Base-by-base conservation (phyloP, 2,113 vertebrate species). In the Gobius niger region DNA sequence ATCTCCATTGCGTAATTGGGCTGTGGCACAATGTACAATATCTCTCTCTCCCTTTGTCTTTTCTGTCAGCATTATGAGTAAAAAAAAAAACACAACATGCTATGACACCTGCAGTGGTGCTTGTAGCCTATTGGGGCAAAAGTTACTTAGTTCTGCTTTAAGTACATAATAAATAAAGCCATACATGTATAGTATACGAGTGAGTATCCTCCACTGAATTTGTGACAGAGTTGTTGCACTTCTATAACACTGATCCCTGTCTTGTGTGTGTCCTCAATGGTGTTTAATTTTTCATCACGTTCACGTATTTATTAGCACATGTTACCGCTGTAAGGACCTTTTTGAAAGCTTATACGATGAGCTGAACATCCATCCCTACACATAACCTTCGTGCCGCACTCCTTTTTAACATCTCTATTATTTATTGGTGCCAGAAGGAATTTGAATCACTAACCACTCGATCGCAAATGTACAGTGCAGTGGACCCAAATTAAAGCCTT, bases 251-350 rank as follows among this genome's bases (percentile, higher is more conserved):
- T 14, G 0, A 40, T 66, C 6, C 61, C 18, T 10, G 47, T 65
- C 51, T 34, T 19, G 2, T 54, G 78, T 16, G 2, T 54, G 78
- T 44, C 54, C 72, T 63, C 7, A 42, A 1, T 2, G 47, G 44
- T 44, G 13, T 59, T 82, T 46, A 34, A 73, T 76, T 62, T 78
- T 82, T 84, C 6, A 76, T 70, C 7, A 65, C 66, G 15, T 73
- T 84, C 64, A 70, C 65, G 61, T 73, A 82, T 80, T 82, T 69
- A 72, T 81, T 9, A 79, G 14, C 64, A 63, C 57, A 54, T 63
- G 72, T 13, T 18, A 6, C 10, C 15, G 46, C 69, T 72, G 65
- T 50, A 56, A 70, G 42, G 14, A 10, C 12, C 18, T 15, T 9
- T 73, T 50, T 82, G 42, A 76, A 71, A 79, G 67, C 51, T 56